Evolutionary conservation across 2,113 vertebrate genomes (phyloP).

Genomic region (Semnornis frantzii): DNA sequence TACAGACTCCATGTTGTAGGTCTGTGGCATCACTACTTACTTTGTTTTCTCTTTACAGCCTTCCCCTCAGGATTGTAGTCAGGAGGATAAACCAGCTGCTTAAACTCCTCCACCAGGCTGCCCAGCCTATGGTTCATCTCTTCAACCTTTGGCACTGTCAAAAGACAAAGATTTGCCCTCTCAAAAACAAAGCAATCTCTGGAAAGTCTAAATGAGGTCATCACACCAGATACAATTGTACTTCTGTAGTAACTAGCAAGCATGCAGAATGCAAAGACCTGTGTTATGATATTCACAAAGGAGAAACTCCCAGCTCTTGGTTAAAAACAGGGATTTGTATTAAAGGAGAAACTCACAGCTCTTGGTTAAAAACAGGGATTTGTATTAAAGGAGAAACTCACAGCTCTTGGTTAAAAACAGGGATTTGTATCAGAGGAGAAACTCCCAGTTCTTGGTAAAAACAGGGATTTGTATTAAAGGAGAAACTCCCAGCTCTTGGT

Average conservation of each 20-base stretch:
- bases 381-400: background rate
- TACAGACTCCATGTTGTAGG: background rate
- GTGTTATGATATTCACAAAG: background rate
- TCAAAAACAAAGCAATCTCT: background rate
- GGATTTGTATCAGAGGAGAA: background rate
- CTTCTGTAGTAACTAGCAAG: background rate
- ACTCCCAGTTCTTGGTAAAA: no score
- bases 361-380: background rate
- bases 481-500: no score
- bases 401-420: background rate
- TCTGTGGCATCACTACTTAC: slow-evolving; percentile 33
- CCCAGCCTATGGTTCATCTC: slow-evolving; percentile 87
- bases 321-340: no score
- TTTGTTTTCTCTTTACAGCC: slow-evolving; percentile 80
- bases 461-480: background rate
- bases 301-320: no score
- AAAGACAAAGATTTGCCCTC: background rate
- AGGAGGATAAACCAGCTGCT: slow-evolving; percentile 90
- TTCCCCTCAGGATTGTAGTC: slow-evolving; percentile 85
- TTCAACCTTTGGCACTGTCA: slow-evolving; percentile 88
- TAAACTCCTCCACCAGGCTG: slow-evolving; percentile 85
- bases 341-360: background rate
- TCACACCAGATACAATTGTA: background rate
- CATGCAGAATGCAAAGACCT: background rate
- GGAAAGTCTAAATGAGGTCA: background rate